These are phyloP conservation scores for Temnothorax unifasciatus DNA, from an alignment of 2,888 invertebrate genomes.

Conservation along the genomic window DNA sequence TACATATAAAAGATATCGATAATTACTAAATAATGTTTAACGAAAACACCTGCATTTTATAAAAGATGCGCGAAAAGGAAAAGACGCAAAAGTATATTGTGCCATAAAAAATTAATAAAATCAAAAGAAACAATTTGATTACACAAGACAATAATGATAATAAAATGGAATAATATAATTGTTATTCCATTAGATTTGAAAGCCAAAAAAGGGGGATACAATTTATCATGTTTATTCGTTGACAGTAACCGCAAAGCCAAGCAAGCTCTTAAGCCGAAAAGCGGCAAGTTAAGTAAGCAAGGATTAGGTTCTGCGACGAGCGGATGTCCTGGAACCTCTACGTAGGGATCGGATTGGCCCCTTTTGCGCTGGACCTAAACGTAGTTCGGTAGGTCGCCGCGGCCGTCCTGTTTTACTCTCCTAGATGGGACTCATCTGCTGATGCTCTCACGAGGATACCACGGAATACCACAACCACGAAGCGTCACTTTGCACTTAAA, in stretches of 20 bases:
- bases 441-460: constrained; percentile 84
- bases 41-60: background rate
- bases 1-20: background rate
- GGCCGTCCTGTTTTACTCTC: constrained; percentile 49
- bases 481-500: constrained; percentile 84
- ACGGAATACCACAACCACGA: constrained; percentile 81
- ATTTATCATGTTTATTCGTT: constrained; percentile 67
- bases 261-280: constrained; percentile 83
- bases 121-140: background rate
- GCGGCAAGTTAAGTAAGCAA: constrained; percentile 84
- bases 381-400: constrained; percentile 50
- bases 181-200: constrained; percentile 26
- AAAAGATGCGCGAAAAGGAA: background rate
- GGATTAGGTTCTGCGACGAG: constrained; percentile 78
- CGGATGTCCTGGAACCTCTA: constrained; percentile 56
- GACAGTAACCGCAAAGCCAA: constrained; percentile 79
- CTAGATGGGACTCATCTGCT: constrained; percentile 79
- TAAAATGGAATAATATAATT: constrained; percentile 4
- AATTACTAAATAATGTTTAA: background rate
- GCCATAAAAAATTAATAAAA: background rate
- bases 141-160: background rate
- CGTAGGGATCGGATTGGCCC: constrained; percentile 52
- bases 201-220: constrained; percentile 28
- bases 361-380: constrained; percentile 47
- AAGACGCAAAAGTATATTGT: background rate